These are phyloP conservation scores for Fragum fragum DNA, from an alignment of 2,888 invertebrate genomes.

Conservation along the genomic window DNA sequence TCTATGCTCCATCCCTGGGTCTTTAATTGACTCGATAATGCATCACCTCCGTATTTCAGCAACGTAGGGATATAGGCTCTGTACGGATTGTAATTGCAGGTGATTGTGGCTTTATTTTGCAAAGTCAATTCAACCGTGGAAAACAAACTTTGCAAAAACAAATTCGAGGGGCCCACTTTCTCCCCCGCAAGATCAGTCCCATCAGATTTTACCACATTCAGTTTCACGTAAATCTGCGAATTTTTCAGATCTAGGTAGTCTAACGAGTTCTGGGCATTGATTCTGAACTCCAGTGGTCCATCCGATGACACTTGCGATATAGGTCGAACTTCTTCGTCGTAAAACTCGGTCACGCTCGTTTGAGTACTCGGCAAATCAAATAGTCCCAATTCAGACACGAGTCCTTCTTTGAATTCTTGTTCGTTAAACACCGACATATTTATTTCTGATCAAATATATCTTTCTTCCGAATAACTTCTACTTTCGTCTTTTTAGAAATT, in stretches of 20 bases:
- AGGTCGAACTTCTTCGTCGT: slow-evolving; percentile 56
- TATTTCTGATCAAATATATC: slow-evolving; percentile 44
- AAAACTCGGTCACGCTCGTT: slow-evolving; percentile 52
- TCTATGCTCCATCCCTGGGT: slow-evolving; percentile 56
- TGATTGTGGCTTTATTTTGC: slow-evolving; percentile 59
- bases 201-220: slow-evolving; percentile 51
- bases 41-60: slow-evolving; percentile 52
- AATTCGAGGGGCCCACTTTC: slow-evolving; percentile 61
- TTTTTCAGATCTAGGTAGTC: slow-evolving; percentile 58
- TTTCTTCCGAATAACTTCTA: background rate
- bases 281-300: slow-evolving; percentile 55
- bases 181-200: slow-evolving; percentile 43
- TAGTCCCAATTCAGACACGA: slow-evolving; percentile 49
- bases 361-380: slow-evolving; percentile 64
- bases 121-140: slow-evolving; percentile 59
- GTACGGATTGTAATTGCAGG: slow-evolving; percentile 65
- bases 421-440: slow-evolving; percentile 57
- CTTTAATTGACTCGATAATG: slow-evolving; percentile 39
- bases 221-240: slow-evolving; percentile 35
- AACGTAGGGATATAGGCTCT: slow-evolving; percentile 58
- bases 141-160: slow-evolving; percentile 65
- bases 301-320: slow-evolving; percentile 44
- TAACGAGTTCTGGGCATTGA: slow-evolving; percentile 62
- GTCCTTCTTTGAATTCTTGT: slow-evolving; percentile 54
- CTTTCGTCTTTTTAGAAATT: slow-evolving; percentile 5